A percentile compares a stretch with the other conserved stretches of the same genome.
These are phyloP conservation scores for Ictalurus punctatus DNA, from an alignment of 2,113 vertebrate species.

Conservation along the genomic window DNA sequence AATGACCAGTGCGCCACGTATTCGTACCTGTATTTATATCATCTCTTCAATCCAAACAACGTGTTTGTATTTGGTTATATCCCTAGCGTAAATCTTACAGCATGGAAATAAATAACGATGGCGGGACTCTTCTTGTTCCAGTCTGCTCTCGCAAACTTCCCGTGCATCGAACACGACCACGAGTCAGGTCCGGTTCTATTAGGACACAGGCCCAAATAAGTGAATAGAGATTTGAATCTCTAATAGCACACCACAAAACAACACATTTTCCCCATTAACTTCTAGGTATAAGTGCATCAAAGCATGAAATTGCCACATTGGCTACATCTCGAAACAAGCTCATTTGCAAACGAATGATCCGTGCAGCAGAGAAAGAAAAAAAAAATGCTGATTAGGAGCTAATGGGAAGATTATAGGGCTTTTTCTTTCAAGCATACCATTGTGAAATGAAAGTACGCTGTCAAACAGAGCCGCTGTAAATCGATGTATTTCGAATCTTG, in stretches of 20 bases:
- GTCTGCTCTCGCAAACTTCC: not conserved
- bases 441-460: slow-evolving; percentile 17
- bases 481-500: not conserved
- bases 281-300: slow-evolving; percentile 82
- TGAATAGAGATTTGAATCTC: slow-evolving; percentile 62
- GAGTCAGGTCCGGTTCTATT: slow-evolving; percentile 3
- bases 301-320: slow-evolving; percentile 87
- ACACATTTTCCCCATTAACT: slow-evolving; percentile 82
- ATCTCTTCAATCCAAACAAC: not conserved
- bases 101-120: not conserved
- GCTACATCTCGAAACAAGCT: slow-evolving; percentile 78
- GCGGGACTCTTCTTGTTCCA: not conserved
- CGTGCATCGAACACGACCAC: not conserved
- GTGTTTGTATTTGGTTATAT: not conserved
- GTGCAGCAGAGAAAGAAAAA: slow-evolving; percentile 55
- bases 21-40: no score
- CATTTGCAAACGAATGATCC: slow-evolving; percentile 84
- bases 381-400: slow-evolving; percentile 70
- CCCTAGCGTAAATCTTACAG: not conserved
- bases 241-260: slow-evolving; percentile 73
- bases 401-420: slow-evolving; percentile 40
- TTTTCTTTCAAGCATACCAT: slow-evolving; percentile 22
- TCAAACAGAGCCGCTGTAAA: not conserved
- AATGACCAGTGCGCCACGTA: no score
- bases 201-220: slow-evolving; percentile 54